Evolutionary conservation across 2,797 vertebrate genomes (phyloP).

Genomic region (Neoniphon sammara): DNA sequence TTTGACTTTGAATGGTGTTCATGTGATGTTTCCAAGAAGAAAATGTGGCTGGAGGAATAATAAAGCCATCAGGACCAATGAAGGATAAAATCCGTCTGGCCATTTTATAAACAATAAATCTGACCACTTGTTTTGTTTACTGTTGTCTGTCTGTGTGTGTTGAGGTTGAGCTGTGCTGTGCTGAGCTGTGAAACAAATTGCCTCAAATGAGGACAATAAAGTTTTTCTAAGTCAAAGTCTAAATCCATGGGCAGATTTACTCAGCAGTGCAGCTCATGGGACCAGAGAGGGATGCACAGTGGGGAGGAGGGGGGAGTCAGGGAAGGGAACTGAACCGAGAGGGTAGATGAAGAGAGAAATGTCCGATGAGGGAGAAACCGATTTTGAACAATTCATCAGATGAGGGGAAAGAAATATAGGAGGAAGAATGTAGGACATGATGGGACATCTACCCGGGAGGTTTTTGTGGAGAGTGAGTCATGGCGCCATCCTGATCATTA

Average conservation of each 20-base stretch:
- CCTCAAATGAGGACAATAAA: too few relatives aligned
- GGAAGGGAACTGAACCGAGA: background rate
- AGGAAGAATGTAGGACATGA: background rate
- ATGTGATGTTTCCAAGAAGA: background rate
- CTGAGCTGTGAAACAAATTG: too few relatives aligned
- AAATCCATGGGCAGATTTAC: background rate
- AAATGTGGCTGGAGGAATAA: background rate
- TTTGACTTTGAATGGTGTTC: background rate
- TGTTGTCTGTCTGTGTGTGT: too few relatives aligned
- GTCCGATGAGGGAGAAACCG: background rate
- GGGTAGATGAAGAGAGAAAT: background rate
- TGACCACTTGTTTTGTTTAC: too few relatives aligned
- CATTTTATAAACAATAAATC: too few relatives aligned
- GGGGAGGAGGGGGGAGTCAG: background rate
- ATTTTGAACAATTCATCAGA: constrained; percentile 4
- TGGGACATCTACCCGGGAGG: background rate
- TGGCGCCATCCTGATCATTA: constrained; percentile 58
- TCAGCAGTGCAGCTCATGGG: background rate
- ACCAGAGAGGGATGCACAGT: constrained; percentile 3
- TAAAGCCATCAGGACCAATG: background rate
- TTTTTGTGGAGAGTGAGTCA: constrained; percentile 18
- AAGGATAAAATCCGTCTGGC: background rate
- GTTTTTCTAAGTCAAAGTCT: too few relatives aligned
- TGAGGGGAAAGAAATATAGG: background rate
- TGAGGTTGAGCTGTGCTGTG: too few relatives aligned